phyloP scores from a whole-genome alignment of 2,113 vertebrate species.

The Hydrochoerus hydrochaeris region DNA sequence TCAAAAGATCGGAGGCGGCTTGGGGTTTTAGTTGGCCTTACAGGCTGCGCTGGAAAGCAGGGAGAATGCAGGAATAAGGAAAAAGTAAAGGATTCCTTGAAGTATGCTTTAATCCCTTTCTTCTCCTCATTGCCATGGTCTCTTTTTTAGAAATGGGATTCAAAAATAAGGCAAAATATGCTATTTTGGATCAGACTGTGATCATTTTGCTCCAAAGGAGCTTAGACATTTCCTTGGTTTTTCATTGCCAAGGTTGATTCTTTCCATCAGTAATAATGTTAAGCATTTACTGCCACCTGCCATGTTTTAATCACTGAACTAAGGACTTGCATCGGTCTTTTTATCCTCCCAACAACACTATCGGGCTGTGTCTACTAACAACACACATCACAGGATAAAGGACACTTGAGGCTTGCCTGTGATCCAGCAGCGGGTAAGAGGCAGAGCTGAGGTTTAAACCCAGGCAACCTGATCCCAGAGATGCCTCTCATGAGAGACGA shows the following conservation, averaged over 20 bases:
- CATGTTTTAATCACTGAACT: not conserved
- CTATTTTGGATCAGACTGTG: not conserved
- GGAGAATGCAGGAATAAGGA: not conserved
- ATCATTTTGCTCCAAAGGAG: not conserved
- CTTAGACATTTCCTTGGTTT: not conserved
- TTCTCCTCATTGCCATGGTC: not conserved
- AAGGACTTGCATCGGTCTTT: not conserved
- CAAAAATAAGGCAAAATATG: slow-evolving; percentile 51
- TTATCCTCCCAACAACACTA: not conserved
- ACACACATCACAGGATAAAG: not conserved
- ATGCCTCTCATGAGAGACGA: not conserved
- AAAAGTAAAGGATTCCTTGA: slow-evolving; percentile 20
- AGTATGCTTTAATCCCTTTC: slow-evolving; percentile 23
- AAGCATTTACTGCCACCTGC: not conserved
- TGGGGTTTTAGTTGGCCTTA: slow-evolving; percentile 25
- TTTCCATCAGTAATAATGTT: not conserved
- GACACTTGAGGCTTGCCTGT: not conserved
- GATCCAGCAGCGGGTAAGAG: not conserved
- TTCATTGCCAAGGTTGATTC: not conserved
- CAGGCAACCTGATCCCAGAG: not conserved
- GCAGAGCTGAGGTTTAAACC: not conserved
- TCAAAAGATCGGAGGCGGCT: slow-evolving; percentile 61
- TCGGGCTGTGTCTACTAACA: not conserved
- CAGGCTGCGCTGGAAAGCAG: not conserved
- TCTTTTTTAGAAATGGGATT: slow-evolving; percentile 38